Evolutionary conservation across 2,113 vertebrate genomes (phyloP).

Genomic region (Pachypanchax playfairii): DNA sequence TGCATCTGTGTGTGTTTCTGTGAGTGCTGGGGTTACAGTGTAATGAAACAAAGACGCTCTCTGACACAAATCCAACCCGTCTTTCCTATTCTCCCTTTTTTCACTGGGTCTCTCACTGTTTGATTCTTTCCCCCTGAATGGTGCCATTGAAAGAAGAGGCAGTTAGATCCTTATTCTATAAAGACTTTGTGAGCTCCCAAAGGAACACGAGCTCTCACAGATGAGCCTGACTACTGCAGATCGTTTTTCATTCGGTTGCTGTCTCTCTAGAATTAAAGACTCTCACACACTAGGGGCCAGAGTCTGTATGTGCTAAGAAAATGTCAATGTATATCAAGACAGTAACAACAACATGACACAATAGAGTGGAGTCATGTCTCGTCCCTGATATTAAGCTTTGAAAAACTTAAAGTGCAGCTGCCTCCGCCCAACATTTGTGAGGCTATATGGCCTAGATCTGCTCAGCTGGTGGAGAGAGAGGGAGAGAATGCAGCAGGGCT

Average conservation of each 20-base stretch:
- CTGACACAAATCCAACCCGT: conserved; percentile 61
- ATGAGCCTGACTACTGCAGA: conserved; percentile 43
- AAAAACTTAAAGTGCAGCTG: conserved; percentile 18
- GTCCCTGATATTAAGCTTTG: conserved; percentile 24
- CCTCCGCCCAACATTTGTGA: conserved; percentile 34
- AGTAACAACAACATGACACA: conserved; percentile 20
- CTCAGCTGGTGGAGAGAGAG: conserved; percentile 40
- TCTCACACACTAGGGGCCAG: background rate
- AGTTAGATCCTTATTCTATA: conserved; percentile 48
- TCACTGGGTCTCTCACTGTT: conserved; percentile 26
- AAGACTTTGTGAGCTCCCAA: conserved; percentile 36
- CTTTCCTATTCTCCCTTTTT: conserved; percentile 29
- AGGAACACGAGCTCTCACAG: conserved; percentile 50
- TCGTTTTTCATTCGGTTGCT: conserved; percentile 38
- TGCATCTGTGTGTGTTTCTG: conserved; percentile 6
- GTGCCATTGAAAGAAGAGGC: conserved; percentile 59
- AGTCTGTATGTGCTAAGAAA: conserved; percentile 17
- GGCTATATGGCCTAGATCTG: conserved; percentile 46
- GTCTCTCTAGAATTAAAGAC: conserved; percentile 20
- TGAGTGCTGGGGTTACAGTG: conserved; percentile 47
- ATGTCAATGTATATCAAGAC: conserved; percentile 32
- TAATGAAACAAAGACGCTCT: conserved; percentile 67
- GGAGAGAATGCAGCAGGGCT: conserved; percentile 30
- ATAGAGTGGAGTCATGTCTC: conserved; percentile 7
- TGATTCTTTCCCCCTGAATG: conserved; percentile 47